Percentiles rank a stretch among this genome's conserved stretches.
These are phyloP conservation scores for Hyperoodon ampullatus DNA, from an alignment of 2,113 vertebrate species.

Conservation along the genomic window DNA sequence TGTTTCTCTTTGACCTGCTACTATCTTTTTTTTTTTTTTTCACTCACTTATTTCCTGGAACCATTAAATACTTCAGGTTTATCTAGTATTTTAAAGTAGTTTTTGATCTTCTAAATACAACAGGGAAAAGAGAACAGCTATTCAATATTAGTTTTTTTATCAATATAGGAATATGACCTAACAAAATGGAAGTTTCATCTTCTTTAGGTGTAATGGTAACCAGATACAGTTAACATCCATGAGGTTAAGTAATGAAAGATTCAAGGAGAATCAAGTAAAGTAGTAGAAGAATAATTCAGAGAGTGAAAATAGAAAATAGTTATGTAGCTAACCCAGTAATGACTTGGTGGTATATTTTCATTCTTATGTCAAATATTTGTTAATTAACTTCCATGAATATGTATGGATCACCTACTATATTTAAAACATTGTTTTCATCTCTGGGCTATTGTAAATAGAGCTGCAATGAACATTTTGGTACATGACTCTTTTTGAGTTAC, in stretches of 20 bases:
- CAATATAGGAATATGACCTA: not conserved
- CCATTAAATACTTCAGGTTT: not conserved
- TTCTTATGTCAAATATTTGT: not conserved
- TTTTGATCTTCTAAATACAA: not conserved
- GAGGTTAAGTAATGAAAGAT: not conserved
- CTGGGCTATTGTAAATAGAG: too few species aligned
- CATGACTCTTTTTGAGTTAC: too few species aligned
- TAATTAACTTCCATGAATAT: not conserved
- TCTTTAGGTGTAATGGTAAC: not conserved
- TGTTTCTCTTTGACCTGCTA: rapidly evolving
- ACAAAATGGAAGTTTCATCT: not conserved
- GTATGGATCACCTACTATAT: not conserved
- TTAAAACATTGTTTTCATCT: not conserved
- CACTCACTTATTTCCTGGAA: not conserved
- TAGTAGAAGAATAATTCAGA: not conserved
- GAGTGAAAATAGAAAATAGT: not conserved
- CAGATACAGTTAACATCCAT: not conserved
- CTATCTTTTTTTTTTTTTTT: not conserved
- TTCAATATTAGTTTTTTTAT: not conserved
- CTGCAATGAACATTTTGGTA: too few species aligned
- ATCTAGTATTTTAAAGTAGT: not conserved
- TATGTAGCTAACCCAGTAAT: not conserved
- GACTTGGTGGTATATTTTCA: not conserved
- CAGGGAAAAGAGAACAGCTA: not conserved
- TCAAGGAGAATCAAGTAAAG: not conserved